Evolutionary conservation across 2,113 vertebrate species (phyloP).

Genomic region (Scalopus aquaticus): DNA sequence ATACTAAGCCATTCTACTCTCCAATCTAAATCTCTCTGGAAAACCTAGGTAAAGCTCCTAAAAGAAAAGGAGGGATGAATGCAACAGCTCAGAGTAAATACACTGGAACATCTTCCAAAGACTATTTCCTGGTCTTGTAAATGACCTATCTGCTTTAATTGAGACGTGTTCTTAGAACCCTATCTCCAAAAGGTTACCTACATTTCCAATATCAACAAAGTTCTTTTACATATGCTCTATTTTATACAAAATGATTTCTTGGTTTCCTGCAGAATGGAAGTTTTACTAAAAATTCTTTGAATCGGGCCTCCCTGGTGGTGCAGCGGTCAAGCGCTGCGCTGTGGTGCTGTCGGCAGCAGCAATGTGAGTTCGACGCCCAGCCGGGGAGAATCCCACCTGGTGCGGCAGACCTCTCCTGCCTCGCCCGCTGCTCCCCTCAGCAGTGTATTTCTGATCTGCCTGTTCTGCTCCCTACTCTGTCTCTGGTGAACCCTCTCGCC

Average conservation of each 20-base stretch:
- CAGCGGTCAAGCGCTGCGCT: no score
- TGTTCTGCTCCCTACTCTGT: no score
- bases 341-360: no score
- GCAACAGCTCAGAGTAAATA: background rate
- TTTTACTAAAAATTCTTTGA: slow-evolving; percentile 50
- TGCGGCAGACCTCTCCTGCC: no score
- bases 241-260: slow-evolving; percentile 1
- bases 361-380: no score
- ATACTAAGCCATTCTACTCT: background rate
- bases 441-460: no score
- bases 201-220: background rate
- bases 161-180: background rate
- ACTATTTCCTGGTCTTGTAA: background rate
- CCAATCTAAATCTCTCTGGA: slow-evolving; percentile 6
- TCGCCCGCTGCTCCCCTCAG: no score
- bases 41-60: background rate
- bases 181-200: background rate
- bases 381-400: no score
- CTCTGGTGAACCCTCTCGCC: no score
- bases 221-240: background rate
- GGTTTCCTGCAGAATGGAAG: background rate
- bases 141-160: background rate
- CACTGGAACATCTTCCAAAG: background rate
- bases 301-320: no score
- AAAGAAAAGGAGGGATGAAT: background rate